Percentiles rank a stretch among this genome's conserved stretches.
Evolutionary conservation across 2,113 vertebrate genomes (phyloP).

Genomic region (Ranitomeya imitator): DNA sequence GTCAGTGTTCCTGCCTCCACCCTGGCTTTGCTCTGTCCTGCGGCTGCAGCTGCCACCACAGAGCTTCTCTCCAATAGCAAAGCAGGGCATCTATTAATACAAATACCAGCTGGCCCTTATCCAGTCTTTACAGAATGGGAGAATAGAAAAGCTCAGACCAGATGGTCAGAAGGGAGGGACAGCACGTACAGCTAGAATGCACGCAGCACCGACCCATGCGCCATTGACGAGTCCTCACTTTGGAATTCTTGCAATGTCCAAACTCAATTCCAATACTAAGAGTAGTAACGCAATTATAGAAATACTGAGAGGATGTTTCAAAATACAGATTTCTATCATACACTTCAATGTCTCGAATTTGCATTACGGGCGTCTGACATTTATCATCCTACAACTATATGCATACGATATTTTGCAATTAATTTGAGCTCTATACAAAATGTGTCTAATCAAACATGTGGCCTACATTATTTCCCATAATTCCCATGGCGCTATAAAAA

Average conservation of each 20-base stretch:
- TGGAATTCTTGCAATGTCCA: not conserved
- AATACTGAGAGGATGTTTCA: not conserved
- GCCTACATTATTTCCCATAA: not conserved
- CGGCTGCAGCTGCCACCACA: slow-evolving; percentile 43
- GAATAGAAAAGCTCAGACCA: slow-evolving; percentile 50
- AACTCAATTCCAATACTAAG: not conserved
- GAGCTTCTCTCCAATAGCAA: slow-evolving; percentile 45
- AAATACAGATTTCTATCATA: not conserved
- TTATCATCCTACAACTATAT: not conserved
- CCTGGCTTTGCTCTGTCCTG: slow-evolving; percentile 42
- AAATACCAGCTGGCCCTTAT: slow-evolving; percentile 54
- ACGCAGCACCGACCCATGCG: slow-evolving; percentile 10
- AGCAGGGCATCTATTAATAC: slow-evolving; percentile 57
- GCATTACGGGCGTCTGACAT: not conserved
- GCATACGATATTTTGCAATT: not conserved
- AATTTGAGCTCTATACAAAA: not conserved
- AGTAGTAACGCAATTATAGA: not conserved
- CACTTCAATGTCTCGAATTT: not conserved
- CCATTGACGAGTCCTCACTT: not conserved
- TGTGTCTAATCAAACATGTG: not conserved
- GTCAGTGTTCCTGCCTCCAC: slow-evolving; percentile 39
- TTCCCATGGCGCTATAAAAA: not conserved
- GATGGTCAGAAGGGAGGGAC: slow-evolving; percentile 50
- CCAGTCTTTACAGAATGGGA: slow-evolving; percentile 52
- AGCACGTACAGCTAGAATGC: slow-evolving; percentile 47